Evolutionary conservation across 2,113 vertebrate species (phyloP).

Genomic region (Eulemur macaco): DNA sequence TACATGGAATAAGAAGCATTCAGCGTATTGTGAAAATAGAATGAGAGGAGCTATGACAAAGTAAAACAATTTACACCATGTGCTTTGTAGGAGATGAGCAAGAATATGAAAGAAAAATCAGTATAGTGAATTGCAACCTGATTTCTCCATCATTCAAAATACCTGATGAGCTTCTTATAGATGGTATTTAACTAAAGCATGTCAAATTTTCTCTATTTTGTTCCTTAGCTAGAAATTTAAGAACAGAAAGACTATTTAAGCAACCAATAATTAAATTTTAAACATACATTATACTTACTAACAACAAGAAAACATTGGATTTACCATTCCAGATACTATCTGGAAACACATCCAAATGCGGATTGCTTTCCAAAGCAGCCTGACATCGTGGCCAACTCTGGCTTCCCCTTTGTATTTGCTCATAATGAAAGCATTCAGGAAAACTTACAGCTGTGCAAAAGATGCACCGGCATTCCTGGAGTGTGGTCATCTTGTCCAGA

Average conservation of each 20-base stretch:
- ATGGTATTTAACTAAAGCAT: not conserved
- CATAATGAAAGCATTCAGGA: not conserved
- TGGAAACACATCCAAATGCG: not conserved
- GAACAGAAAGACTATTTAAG: slow-evolving; percentile 3
- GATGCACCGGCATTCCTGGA: slow-evolving; percentile 91
- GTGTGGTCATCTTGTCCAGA: slow-evolving; percentile 86
- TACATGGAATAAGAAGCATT: not conserved
- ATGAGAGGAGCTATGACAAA: not conserved
- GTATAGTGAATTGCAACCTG: not conserved
- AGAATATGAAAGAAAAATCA: not conserved
- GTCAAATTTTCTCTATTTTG: not conserved
- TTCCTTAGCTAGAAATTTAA: not conserved
- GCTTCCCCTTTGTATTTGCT: not conserved
- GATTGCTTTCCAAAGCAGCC: not conserved
- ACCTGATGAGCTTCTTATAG: not conserved
- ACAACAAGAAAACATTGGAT: not conserved
- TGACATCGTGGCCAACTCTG: not conserved
- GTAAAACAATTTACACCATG: not conserved
- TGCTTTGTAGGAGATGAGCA: not conserved
- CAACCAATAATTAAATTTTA: slow-evolving; percentile 24
- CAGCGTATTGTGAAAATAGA: not conserved
- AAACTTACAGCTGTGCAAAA: slow-evolving; percentile 92
- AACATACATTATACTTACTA: not conserved
- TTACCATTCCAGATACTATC: not conserved
- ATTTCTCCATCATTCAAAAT: slow-evolving; percentile 31